These are phyloP conservation scores for Drosophila equinoxialis DNA, from an alignment of 1,140 invertebrate species.

Conservation along the genomic window DNA sequence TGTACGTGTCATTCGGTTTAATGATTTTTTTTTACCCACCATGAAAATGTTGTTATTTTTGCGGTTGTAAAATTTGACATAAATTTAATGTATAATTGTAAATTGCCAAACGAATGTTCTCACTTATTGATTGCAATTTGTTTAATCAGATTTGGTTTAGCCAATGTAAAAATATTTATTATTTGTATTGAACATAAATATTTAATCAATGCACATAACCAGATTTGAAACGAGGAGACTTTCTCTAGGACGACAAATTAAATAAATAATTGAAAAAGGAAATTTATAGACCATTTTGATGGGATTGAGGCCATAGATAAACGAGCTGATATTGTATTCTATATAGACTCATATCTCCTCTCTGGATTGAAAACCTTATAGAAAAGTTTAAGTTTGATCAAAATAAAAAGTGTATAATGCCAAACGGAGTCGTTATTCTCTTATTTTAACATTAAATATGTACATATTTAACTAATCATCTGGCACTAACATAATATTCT, in stretches of 20 bases:
- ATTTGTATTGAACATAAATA: not conserved
- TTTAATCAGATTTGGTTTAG: constrained; percentile 16
- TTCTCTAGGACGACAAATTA: not conserved
- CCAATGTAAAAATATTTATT: not conserved
- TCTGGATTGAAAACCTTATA: too few relatives aligned
- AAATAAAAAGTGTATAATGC: not conserved
- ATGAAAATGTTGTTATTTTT: constrained; percentile 47
- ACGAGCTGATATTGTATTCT: too few relatives aligned
- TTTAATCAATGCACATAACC: not conserved
- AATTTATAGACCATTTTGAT: too few relatives aligned
- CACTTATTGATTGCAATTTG: constrained; percentile 48
- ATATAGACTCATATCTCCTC: too few relatives aligned
- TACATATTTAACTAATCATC: not conserved
- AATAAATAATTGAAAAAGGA: too few relatives aligned
- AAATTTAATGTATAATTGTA: constrained; percentile 68
- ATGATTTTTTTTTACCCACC: constrained; percentile 24
- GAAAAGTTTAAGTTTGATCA: too few relatives aligned
- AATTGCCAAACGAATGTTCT: constrained; percentile 34
- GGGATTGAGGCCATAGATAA: too few relatives aligned
- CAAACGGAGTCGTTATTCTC: not conserved
- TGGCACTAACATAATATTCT: not conserved
- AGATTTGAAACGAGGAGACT: not conserved
- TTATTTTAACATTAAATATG: not conserved
- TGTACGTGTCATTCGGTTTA: constrained; percentile 53
- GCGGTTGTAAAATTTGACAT: constrained; percentile 47